phyloP scores from a whole-genome alignment of 2,797 vertebrate genomes.

The Sebastes kiyomatsui region DNA sequence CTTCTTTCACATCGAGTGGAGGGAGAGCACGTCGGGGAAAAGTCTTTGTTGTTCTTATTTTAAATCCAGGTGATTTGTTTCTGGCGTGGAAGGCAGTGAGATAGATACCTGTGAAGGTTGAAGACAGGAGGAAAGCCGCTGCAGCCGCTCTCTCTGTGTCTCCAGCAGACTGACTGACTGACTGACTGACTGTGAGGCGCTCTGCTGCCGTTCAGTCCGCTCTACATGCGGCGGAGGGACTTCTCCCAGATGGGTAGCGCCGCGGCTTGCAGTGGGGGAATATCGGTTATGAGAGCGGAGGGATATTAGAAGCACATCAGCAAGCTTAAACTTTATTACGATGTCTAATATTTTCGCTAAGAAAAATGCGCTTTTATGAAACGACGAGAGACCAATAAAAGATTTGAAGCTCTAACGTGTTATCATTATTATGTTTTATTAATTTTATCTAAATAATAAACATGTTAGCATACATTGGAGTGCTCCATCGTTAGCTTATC shows the following conservation, averaged over 20 bases:
- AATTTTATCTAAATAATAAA: neutral
- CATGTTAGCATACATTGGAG: neutral
- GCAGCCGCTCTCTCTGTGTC: constrained; percentile 50
- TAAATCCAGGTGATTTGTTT: constrained; percentile 68
- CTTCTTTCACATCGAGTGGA: constrained; percentile 81
- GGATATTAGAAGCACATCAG: constrained; percentile 63
- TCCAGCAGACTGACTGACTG: constrained; percentile 16
- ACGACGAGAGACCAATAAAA: neutral
- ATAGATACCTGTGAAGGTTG: constrained; percentile 1
- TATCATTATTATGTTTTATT: neutral
- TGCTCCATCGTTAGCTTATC: neutral
- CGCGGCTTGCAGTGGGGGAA: constrained; percentile 57
- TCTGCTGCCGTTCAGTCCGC: constrained; percentile 61
- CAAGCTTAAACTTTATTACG: constrained; percentile 46
- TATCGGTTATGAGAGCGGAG: constrained; percentile 77
- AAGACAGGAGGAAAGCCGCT: constrained; percentile 6
- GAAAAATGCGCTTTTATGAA: neutral
- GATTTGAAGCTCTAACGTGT: neutral
- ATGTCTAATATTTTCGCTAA: neutral
- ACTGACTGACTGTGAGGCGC: constrained; percentile 43
- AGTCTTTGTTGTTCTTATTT: neutral
- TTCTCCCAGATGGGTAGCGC: constrained; percentile 43
- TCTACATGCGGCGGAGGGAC: constrained; percentile 87
- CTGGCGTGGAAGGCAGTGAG: constrained; percentile 39
- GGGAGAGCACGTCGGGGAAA: constrained; percentile 34